These are phyloP conservation scores for Eustalomyia histrio DNA, from an alignment of 2,888 invertebrate genomes.

Conservation along the genomic window DNA sequence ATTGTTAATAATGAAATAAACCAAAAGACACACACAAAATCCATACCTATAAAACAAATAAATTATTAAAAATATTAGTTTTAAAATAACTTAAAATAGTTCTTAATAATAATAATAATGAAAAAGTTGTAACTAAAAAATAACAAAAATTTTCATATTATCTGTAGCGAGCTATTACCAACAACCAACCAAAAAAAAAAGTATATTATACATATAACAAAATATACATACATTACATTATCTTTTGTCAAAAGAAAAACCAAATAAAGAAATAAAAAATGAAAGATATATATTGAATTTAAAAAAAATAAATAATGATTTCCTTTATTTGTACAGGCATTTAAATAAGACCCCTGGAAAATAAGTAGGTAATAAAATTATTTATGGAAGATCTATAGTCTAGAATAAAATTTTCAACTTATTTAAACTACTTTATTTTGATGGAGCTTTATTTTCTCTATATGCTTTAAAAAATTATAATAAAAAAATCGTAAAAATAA, in stretches of 20 bases:
- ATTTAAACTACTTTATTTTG: too few relatives aligned
- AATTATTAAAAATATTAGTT: conserved; percentile 42
- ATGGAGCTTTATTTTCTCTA: too few relatives aligned
- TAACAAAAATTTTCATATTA: conserved; percentile 53
- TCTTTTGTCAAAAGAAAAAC: conserved; percentile 50
- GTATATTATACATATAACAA: conserved; percentile 51
- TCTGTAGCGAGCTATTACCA: conserved; percentile 62
- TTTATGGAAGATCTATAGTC: too few relatives aligned
- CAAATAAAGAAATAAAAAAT: conserved; percentile 22
- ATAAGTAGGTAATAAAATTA: too few relatives aligned
- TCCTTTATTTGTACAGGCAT: background rate
- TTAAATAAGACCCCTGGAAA: too few relatives aligned
- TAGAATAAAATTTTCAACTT: too few relatives aligned
- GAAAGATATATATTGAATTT: conserved; percentile 42
- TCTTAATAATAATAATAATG: conserved; percentile 29
- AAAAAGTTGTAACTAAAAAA: conserved; percentile 53
- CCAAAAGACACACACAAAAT: conserved; percentile 12
- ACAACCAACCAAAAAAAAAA: conserved; percentile 29
- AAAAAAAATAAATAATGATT: conserved; percentile 10
- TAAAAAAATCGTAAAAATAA: too few relatives aligned
- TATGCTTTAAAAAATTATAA: too few relatives aligned
- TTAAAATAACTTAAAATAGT: conserved; percentile 41
- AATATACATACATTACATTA: conserved; percentile 40
- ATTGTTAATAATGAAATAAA: conserved; percentile 30
- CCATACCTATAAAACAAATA: conserved; percentile 24